Base-by-base conservation (phyloP, 2,888 invertebrate species). In the Macropis europaea region DNA sequence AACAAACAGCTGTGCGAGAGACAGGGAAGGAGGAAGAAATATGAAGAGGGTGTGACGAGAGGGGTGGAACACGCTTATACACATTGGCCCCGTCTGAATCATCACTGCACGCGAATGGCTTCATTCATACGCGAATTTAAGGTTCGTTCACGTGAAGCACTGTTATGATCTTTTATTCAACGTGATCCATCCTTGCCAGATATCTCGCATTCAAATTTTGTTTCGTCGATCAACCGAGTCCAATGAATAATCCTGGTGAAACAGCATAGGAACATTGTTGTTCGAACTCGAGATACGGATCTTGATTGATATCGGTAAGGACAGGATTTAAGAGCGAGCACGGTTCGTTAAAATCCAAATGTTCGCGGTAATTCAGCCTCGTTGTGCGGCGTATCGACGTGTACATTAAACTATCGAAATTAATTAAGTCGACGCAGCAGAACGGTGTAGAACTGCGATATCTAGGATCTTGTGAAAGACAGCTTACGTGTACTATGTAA, bases 51-150 rank as follows among this genome's bases (percentile, higher is more conserved):
- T 57, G 52, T 34, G 56, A 53, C 52, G 38, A 54, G 48, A 59
- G 68, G 63, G 57, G 40, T 34, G 34, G 45, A 52, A 57, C 30
- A 42, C 26, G 28, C 24, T 36, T 47, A 26, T 26, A 53, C 43
- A 43, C 56, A 30, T 13, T 34, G 56, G 43, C 36, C 48, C 30
- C 62, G 59, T 57, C 63, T 70, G 70, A 77, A 77, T 68, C 68
- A 60, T 62, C 73, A n/a, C 32, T 67, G 63, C 70, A 74, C 61
- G 68, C 68, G 70, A 71, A 61, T 66, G 57, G 62, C 50, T 78
- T 74, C 68, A 69, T 77, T 77, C 63, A 77, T 64, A 73, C 73
- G 43, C 48, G 66, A 63, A 73, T 77, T 73, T 67, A 63, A 73
- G 50, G 45, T 48, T 40, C 54, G 47, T 48, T 59, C 61, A 34